Conservation (phyloP, 2,888 invertebrate genomes). For the Shargacucullia verbasci region DNA sequence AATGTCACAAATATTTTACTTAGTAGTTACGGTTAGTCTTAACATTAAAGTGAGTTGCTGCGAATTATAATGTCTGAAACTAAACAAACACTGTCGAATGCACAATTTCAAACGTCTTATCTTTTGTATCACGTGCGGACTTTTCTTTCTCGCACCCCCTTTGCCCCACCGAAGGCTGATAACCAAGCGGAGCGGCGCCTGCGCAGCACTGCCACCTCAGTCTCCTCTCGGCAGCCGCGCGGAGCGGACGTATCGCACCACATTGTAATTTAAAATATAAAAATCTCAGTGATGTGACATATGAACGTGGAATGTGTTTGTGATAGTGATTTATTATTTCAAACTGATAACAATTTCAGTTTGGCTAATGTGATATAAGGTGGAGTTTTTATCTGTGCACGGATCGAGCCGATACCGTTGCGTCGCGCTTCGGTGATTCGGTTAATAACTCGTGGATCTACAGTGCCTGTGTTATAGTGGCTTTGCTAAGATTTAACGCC, state of each 20-base stretch:
- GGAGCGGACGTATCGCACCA: constrained; percentile 67
- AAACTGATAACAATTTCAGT: constrained; percentile 66
- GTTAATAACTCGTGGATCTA: constrained; percentile 85
- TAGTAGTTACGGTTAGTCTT: background rate
- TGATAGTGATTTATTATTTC: constrained; percentile 59
- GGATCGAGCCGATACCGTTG: constrained; percentile 81
- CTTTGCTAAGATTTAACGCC: constrained; percentile 83
- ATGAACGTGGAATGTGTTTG: constrained; percentile 59
- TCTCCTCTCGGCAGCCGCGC: constrained; percentile 71
- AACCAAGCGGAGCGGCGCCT: constrained; percentile 79
- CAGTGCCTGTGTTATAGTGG: constrained; percentile 79
- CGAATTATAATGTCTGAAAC: constrained; percentile 26
- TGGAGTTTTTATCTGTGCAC: constrained; percentile 63
- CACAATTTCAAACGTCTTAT: constrained; percentile 69
- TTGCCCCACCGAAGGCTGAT: constrained; percentile 83
- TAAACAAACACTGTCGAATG: constrained; percentile 49
- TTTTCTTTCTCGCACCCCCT: constrained; percentile 80
- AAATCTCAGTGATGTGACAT: constrained; percentile 71
- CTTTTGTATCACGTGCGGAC: constrained; percentile 82
- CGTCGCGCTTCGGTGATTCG: constrained; percentile 83
- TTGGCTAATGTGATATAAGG: constrained; percentile 64
- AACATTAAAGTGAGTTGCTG: constrained; percentile 16
- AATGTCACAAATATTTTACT: constrained; percentile 7
- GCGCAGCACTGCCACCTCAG: constrained; percentile 82
- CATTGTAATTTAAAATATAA: constrained; percentile 29